These are phyloP conservation scores for Limonius californicus DNA, from an alignment of 1,140 invertebrate species.

Conservation along the genomic window DNA sequence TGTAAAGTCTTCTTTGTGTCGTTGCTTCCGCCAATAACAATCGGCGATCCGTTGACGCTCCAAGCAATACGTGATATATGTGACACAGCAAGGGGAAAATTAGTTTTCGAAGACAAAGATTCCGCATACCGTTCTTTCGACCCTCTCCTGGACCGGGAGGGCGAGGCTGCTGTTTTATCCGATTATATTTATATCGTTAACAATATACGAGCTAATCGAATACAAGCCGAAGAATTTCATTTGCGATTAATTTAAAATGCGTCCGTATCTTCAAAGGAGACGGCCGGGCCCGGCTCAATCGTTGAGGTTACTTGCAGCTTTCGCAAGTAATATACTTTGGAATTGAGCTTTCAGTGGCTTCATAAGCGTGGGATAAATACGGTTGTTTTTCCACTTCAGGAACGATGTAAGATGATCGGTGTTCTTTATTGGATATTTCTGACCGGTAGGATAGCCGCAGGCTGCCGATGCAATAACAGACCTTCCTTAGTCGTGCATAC, in stretches of 20 bases:
- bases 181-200: constrained; percentile 30
- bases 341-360: constrained; percentile 27
- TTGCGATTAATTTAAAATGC: constrained; percentile 26
- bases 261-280: constrained; percentile 8
- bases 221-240: constrained; percentile 24
- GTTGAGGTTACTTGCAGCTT: constrained; percentile 18
- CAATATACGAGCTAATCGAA: constrained; percentile 29
- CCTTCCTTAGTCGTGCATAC: constrained; percentile 33
- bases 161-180: constrained; percentile 1
- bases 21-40: constrained; percentile 43
- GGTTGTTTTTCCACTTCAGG: constrained; percentile 30
- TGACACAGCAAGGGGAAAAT: constrained; percentile 45
- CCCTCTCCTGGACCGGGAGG: neutral
- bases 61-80: constrained; percentile 47
- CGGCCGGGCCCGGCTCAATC: neutral
- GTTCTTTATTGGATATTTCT: constrained; percentile 31
- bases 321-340: constrained; percentile 13
- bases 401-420: constrained; percentile 24
- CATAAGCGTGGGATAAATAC: constrained; percentile 29
- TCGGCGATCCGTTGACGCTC: constrained; percentile 32
- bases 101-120: constrained; percentile 42
- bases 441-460: constrained; percentile 29
- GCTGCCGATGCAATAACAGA: constrained; percentile 34
- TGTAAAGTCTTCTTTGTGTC: constrained; percentile 49
- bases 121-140: constrained; percentile 35